A percentile compares a stretch with the other conserved stretches of the same genome.
phyloP scores from a whole-genome alignment of 2,888 invertebrate genomes.

The Pristionchus japonicus region DNA sequence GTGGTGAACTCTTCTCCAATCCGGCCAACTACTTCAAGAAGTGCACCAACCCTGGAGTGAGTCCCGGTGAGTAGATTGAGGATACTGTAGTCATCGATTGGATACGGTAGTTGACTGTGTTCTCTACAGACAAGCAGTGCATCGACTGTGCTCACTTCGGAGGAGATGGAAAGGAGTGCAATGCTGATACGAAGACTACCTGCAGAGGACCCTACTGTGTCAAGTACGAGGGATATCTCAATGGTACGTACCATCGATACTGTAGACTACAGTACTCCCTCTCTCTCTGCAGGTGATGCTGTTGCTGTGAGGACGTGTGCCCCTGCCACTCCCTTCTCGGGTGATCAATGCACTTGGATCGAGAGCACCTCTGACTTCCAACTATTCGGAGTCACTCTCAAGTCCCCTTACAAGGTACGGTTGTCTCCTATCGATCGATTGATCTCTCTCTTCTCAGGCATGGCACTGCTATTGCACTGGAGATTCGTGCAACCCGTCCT shows the following conservation, averaged over 20 bases:
- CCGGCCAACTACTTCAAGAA: background rate
- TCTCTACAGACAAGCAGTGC: background rate
- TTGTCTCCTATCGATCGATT: background rate
- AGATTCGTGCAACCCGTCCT: conserved; percentile 33
- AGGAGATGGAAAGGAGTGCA: conserved; percentile 15
- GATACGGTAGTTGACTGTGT: background rate
- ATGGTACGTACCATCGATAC: background rate
- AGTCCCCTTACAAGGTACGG: conserved; percentile 30
- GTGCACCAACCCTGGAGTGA: background rate
- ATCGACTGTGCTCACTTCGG: conserved; percentile 20
- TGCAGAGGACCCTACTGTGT: conserved; percentile 29
- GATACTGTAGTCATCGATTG: background rate
- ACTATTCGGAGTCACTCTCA: conserved; percentile 41
- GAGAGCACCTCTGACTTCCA: conserved; percentile 50
- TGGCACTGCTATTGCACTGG: conserved; percentile 38
- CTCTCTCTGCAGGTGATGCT: background rate
- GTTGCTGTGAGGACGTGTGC: conserved; percentile 51
- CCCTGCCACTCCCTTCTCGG: conserved; percentile 50
- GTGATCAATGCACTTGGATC: conserved; percentile 53
- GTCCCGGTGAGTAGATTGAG: background rate
- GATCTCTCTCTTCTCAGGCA: background rate
- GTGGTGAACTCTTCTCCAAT: background rate
- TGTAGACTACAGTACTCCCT: background rate
- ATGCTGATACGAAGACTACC: background rate
- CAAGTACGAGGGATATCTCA: conserved; percentile 30